Percentiles rank a stretch among this genome's conserved stretches.
Conservation (phyloP, 1,140 invertebrate species). For the Papilio glaucus region DNA sequence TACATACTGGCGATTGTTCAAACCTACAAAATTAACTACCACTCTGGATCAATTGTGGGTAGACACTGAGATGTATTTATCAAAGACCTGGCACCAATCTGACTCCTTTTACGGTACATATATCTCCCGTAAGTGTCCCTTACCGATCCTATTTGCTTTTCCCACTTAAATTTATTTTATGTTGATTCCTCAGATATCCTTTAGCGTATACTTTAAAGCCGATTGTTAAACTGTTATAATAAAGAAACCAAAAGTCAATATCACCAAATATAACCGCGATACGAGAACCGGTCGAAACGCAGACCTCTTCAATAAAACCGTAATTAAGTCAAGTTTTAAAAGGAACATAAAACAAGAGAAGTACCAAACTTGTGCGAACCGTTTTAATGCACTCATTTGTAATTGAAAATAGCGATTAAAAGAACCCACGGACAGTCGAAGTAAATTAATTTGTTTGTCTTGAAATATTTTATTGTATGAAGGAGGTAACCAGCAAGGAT, state of each 20-base stretch:
- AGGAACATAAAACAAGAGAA: constrained; percentile 9
- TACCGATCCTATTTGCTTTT: background rate
- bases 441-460: background rate
- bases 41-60: too few species aligned
- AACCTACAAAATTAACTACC: too few species aligned
- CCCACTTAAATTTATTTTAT: background rate
- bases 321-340: constrained; percentile 18
- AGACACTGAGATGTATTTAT: too few species aligned
- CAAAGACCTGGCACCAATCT: too few species aligned
- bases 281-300: background rate
- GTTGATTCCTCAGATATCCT: background rate
- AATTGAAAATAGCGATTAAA: constrained; percentile 8
- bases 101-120: too few species aligned
- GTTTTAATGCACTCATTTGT: constrained; percentile 19
- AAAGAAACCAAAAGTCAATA: constrained; percentile 19
- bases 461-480: background rate
- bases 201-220: background rate
- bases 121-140: background rate
- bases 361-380: constrained; percentile 4
- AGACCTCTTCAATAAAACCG: background rate
- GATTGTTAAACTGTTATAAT: constrained; percentile 7
- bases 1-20: too few species aligned
- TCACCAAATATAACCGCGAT: background rate
- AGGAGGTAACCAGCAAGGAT: too few species aligned
- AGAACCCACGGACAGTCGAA: background rate